phyloP scores from a whole-genome alignment of 2,888 invertebrate genomes.

The Mystacides longicornis region DNA sequence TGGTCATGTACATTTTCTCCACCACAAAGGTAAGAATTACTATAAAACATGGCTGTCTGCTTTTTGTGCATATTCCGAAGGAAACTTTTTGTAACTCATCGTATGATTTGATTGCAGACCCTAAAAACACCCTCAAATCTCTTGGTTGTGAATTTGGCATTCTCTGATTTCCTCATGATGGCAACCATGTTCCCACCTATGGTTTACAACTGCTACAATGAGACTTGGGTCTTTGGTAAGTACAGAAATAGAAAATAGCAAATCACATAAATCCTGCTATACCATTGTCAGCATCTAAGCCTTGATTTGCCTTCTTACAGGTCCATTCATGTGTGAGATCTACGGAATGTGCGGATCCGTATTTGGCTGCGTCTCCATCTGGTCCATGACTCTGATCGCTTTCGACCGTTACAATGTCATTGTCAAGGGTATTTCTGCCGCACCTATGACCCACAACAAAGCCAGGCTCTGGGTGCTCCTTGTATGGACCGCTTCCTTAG shows the following conservation, averaged over 20 bases:
- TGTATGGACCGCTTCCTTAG: slow-evolving; percentile 70
- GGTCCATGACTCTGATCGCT: slow-evolving; percentile 89
- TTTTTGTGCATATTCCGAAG: no score
- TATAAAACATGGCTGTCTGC: no score
- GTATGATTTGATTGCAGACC: slow-evolving; percentile 34
- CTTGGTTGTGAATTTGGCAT: slow-evolving; percentile 83
- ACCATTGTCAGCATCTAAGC: not conserved
- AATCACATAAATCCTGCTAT: not conserved
- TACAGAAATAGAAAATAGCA: no score
- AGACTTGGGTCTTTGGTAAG: slow-evolving; percentile 61
- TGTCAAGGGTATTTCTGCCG: slow-evolving; percentile 81
- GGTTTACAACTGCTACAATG: slow-evolving; percentile 77
- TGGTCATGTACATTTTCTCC: slow-evolving; percentile 68
- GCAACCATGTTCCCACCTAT: slow-evolving; percentile 72
- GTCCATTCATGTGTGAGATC: slow-evolving; percentile 77
- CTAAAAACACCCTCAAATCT: slow-evolving; percentile 87
- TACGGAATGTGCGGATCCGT: slow-evolving; percentile 83
- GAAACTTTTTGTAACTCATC: no score
- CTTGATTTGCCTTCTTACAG: slow-evolving; percentile 40
- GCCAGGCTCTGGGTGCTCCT: slow-evolving; percentile 69
- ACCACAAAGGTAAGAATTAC: slow-evolving; percentile 53
- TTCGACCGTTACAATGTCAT: slow-evolving; percentile 92
- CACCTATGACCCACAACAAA: slow-evolving; percentile 74
- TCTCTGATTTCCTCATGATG: slow-evolving; percentile 90
- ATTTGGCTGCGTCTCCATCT: slow-evolving; percentile 85